Evolutionary conservation across 2,888 invertebrate species (phyloP).

Genomic region (Spisula subtruncata): DNA sequence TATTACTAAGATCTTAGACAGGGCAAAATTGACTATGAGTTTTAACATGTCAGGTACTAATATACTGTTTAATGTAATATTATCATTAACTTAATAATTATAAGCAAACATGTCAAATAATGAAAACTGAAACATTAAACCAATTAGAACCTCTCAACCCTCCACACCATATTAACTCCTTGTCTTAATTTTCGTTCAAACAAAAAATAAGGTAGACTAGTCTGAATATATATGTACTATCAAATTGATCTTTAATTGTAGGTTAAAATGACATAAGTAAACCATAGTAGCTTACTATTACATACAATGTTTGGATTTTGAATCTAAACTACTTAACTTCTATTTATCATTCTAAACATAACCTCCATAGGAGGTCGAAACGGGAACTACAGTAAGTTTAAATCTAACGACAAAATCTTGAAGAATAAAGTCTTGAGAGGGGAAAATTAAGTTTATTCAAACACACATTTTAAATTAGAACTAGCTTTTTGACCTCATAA

Average conservation of each 20-base stretch:
- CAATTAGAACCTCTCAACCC: background rate
- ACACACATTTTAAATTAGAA: no score
- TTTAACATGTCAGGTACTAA: no score
- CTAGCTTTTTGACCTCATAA: no score
- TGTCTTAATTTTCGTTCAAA: background rate
- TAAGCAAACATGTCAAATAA: background rate
- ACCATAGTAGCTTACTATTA: background rate
- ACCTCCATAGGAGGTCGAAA: background rate
- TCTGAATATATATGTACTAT: background rate
- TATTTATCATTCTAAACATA: background rate
- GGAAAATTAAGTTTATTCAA: no score
- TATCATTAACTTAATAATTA: no score
- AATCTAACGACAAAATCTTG: no score
- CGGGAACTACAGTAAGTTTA: background rate
- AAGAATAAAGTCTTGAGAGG: no score
- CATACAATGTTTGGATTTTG: background rate
- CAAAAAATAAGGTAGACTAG: background rate
- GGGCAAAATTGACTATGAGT: no score
- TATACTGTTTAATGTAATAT: no score
- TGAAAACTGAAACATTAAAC: background rate
- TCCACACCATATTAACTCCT: background rate
- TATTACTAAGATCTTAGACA: no score
- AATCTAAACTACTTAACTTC: background rate
- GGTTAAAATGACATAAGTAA: background rate
- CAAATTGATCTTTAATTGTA: constrained; percentile 5